These are phyloP conservation scores for Calephelis perditalis DNA, from an alignment of 2,888 invertebrate genomes.

Conservation along the genomic window DNA sequence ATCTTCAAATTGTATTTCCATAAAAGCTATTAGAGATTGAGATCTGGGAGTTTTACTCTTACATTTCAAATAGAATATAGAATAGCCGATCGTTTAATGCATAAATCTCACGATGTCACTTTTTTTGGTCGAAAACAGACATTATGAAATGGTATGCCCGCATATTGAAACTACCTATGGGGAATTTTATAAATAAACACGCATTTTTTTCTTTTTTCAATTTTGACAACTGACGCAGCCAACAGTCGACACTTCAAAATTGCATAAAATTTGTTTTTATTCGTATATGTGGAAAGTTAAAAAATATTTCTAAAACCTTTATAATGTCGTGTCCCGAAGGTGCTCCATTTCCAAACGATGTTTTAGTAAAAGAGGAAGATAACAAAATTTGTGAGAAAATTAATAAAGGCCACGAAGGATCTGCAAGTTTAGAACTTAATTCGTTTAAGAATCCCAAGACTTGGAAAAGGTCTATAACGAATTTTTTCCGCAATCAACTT, in stretches of 20 bases:
- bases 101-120: too few species aligned
- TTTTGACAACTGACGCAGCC: slow-evolving; percentile 7
- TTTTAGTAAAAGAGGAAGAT: slow-evolving; percentile 44
- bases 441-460: slow-evolving; percentile 59
- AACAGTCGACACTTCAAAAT: background rate
- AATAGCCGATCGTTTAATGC: too few species aligned
- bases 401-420: slow-evolving; percentile 49
- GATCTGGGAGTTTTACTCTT: too few species aligned
- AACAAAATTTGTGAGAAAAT: slow-evolving; percentile 43
- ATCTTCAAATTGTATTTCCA: too few species aligned
- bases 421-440: slow-evolving; percentile 49
- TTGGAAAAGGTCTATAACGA: slow-evolving; percentile 68
- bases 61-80: too few species aligned
- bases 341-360: slow-evolving; percentile 46
- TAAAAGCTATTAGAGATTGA: too few species aligned
- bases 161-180: background rate
- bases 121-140: too few species aligned
- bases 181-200: background rate
- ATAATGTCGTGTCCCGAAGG: slow-evolving; percentile 46
- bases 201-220: slow-evolving; percentile 7
- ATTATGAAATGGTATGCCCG: too few species aligned
- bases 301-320: background rate
- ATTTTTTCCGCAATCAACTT: slow-evolving; percentile 64
- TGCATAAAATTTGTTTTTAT: slow-evolving; percentile 1
- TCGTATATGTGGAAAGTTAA: background rate